Evolutionary conservation across 2,113 vertebrate genomes (phyloP).

Genomic region (Leucoraja erinaceus): DNA sequence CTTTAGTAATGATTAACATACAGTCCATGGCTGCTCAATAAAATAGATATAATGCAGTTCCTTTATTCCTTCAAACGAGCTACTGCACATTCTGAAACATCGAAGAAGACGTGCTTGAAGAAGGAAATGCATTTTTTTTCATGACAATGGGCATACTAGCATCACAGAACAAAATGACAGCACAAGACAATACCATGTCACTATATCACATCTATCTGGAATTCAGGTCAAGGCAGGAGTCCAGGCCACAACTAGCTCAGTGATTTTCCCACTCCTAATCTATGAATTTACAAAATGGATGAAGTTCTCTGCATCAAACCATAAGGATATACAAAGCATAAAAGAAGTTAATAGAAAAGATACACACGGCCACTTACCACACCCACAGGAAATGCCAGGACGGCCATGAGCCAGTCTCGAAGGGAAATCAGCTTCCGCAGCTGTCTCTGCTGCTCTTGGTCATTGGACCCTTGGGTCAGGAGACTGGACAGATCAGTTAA

Average conservation of each 20-base stretch:
- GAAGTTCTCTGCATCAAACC: not conserved
- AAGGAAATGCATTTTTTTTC: no score
- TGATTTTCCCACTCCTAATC: not conserved
- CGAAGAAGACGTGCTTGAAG: no score
- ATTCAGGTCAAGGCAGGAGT: not conserved
- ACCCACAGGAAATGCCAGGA: constrained; percentile 89
- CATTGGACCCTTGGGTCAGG: constrained; percentile 81
- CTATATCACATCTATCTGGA: not conserved
- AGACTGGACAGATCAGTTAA: constrained; percentile 90
- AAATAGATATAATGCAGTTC: no score
- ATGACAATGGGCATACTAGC: no score
- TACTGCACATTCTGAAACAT: no score
- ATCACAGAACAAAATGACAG: no score
- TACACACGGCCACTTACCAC: constrained; percentile 67
- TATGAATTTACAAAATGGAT: not conserved
- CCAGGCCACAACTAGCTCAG: not conserved
- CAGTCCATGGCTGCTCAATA: no score
- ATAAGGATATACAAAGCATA: not conserved
- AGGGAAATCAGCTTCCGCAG: constrained; percentile 85
- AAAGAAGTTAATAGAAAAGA: not conserved
- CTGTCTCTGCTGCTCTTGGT: constrained; percentile 86
- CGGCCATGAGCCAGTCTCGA: constrained; percentile 91
- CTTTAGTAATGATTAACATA: no score
- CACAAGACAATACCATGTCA: no score
- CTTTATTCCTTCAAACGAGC: no score